phyloP scores from a whole-genome alignment of 2,113 vertebrate species.

The Cochlearius cochlearius region DNA sequence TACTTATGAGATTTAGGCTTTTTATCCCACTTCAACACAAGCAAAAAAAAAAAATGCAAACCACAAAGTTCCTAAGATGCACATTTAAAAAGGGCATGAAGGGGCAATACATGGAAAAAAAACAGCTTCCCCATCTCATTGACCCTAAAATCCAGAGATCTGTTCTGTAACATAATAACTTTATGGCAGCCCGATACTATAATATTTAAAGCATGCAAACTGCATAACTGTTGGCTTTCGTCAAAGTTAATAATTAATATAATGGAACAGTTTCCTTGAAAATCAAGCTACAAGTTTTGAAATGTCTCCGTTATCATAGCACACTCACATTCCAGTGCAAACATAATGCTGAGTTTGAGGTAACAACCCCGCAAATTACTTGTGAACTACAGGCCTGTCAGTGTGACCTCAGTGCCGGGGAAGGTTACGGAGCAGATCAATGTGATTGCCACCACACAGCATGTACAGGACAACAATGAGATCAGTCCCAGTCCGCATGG shows the following conservation, averaged over 20 bases:
- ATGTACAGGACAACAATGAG: too few species aligned
- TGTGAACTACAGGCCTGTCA: background rate
- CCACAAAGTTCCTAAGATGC: background rate
- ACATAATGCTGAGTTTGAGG: background rate
- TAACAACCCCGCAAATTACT: background rate
- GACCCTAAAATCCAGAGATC: background rate
- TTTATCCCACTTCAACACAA: background rate
- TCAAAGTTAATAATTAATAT: background rate
- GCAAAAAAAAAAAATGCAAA: background rate
- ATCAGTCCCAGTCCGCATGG: too few species aligned
- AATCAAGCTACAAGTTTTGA: background rate
- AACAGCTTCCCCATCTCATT: background rate
- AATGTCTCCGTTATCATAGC: background rate
- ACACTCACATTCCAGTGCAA: background rate
- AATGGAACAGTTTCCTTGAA: background rate
- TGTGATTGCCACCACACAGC: too few species aligned
- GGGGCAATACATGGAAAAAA: accelerated
- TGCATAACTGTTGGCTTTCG: background rate
- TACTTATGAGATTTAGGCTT: accelerated
- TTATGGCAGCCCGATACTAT: background rate
- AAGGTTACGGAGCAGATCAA: too few species aligned
- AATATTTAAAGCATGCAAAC: background rate
- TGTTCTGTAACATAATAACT: background rate
- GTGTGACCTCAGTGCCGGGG: too few species aligned
- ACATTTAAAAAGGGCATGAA: background rate